Evolutionary conservation across 2,888 invertebrate species (phyloP).

Genomic region (Platycheirus rosarum): DNA sequence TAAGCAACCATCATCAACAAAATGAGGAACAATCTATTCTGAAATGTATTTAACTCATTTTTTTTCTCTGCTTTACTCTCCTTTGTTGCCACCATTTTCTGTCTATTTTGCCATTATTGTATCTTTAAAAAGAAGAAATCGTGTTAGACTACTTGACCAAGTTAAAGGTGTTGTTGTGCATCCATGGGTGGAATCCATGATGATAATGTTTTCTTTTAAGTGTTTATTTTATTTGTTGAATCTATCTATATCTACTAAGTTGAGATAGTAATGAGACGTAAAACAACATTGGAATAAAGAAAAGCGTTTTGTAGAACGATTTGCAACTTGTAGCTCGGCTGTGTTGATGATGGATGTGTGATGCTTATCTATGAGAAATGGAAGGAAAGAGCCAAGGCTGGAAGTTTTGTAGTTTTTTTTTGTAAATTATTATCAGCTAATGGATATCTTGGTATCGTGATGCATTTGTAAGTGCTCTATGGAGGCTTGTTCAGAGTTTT

Average conservation of each 20-base stretch:
- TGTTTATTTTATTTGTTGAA: slow-evolving; percentile 30
- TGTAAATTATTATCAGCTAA: slow-evolving; percentile 63
- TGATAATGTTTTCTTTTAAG: slow-evolving; percentile 40
- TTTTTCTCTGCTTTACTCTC: not conserved
- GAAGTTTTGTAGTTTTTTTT: no score
- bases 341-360: slow-evolving; percentile 55
- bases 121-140: slow-evolving; percentile 18
- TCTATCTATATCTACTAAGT: slow-evolving; percentile 10
- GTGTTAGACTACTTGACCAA: slow-evolving; percentile 60
- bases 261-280: slow-evolving; percentile 40
- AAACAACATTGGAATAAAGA: slow-evolving; percentile 22
- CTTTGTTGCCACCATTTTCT: no score
- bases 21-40: slow-evolving; percentile 69
- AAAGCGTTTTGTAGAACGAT: slow-evolving; percentile 62
- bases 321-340: slow-evolving; percentile 60
- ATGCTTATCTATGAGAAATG: slow-evolving; percentile 22
- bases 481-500: slow-evolving; percentile 14
- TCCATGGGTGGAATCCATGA: slow-evolving; percentile 61
- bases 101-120: slow-evolving; percentile 18
- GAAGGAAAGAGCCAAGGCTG: slow-evolving; percentile 2
- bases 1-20: slow-evolving; percentile 65
- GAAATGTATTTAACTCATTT: slow-evolving; percentile 51
- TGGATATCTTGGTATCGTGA: slow-evolving; percentile 63
- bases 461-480: slow-evolving; percentile 51
- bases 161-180: slow-evolving; percentile 31